Evolutionary conservation across 1,140 invertebrate genomes (phyloP), one percentile per base, ranked within the genome.

Genomic region (Drosophila santomea): DNA sequence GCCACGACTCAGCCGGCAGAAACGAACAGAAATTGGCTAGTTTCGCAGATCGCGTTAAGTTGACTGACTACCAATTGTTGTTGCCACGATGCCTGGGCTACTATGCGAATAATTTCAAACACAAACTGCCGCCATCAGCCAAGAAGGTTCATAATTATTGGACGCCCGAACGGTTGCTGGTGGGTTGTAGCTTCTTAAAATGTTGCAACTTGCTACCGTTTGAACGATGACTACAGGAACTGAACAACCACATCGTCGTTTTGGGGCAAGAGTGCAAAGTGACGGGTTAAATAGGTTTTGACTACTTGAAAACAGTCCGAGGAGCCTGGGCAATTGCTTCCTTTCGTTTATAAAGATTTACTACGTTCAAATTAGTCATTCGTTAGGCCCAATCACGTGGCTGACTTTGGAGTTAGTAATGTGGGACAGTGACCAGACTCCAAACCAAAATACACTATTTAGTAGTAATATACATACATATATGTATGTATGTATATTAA

Each of bases 61-160:
- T 86, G 78, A 86, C 83, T 86, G 82, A 86, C 82, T 86, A 86
- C 78, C 83, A 86, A 88, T 86, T 86, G 82, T 88, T 86, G 83
- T 78, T 67, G 74, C 83, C 78, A 86, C 82, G 82, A 85, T 78
- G 45, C 82, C 55, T 54, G 50, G 83, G 76, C 78, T 88, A 81
- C 83, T 86, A 74, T 67, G 80, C 82, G 83, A 86, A 86, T 88
- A 72, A 78, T 86, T 86, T 88, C 83, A 86, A 86, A 86, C 79
- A 78, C 79, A 86, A 86, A 75, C 83, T 88, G 83, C 82, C 83
- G 78, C 82, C 83, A 88, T 82, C 43, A 67, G 57, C 73, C 83
- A 82, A 86, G 82, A 86, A 86, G 82, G 78, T 86, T 86, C 82
- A 86, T 86, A 86, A 86, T 86, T 86, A 86, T 85, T 76, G 77